Evolutionary conservation across 2,113 vertebrate genomes (phyloP), one percentile per base, ranked within the genome.

Genomic region (Siphamia tubifer): DNA sequence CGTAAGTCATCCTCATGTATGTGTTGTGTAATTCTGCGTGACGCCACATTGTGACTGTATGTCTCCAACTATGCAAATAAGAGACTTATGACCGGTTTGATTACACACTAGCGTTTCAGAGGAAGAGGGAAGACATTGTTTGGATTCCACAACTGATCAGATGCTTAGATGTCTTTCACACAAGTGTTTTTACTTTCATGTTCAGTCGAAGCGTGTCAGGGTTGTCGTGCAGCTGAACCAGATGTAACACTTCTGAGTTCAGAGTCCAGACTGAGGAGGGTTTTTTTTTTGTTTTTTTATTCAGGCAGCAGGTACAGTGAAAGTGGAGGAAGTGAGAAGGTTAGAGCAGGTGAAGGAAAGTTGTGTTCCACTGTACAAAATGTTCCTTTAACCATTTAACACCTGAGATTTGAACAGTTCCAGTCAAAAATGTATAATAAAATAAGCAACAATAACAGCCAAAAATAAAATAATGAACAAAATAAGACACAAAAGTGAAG

Each of bases 51-150:
- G 52, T 66, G 49, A 45, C 48, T 32, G 5, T 30, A 21, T 51
- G 58, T 60, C 13, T 25, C 13, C 15, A 70, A 72, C 47, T 57
- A 69, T 65, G 72, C 30, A 64, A 69, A 85, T 81, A 75, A 68
- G 68, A 77, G 47, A 8, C 15, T 10, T n/a, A 6, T 19, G 48
- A 49, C 70, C 48, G 64, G 45, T 62, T 62, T 52, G 60, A 74
- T 79, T 65, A 72, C 43, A 54, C 24, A 21, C 9, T 11, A 8
- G 42, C 9, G 9, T 30, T 61, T 68, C 43, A 7, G 25, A 24
- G 0, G 1, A 42, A 83, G 62, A 68, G 36, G 24, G 68, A 77
- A 39, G 15, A 3, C 75, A 82, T 86, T 79, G 57, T 73, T 86
- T 20, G 43, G 49, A 86, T 87, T 25, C 86, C 70, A 1, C 20